Percentiles rank a stretch among this genome's conserved stretches.
Conservation (phyloP, 2,888 invertebrate species). For the Pseudanteris insignis region DNA sequence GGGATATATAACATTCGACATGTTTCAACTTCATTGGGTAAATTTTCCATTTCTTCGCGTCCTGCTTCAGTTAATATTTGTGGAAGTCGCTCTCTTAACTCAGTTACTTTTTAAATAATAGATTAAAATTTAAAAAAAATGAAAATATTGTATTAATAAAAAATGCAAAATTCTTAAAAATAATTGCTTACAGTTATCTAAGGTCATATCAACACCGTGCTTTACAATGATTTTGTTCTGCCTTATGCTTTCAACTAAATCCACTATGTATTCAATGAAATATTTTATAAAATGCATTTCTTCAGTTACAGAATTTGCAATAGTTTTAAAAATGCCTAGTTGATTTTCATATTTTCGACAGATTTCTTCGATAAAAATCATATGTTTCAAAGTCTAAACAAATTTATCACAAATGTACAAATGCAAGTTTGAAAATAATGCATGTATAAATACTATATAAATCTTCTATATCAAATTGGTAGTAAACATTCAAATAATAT, state of each 20-base stretch:
- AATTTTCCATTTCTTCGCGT: conserved; percentile 72
- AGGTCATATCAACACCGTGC: conserved; percentile 76
- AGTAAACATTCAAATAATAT: too few relatives aligned
- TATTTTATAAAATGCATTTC: conserved; percentile 72
- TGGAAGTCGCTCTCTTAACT: conserved; percentile 75
- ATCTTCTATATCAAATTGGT: too few relatives aligned
- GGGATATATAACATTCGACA: conserved; percentile 78
- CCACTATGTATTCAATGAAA: conserved; percentile 78
- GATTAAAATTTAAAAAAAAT: conserved; percentile 11
- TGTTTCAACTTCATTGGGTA: conserved; percentile 74
- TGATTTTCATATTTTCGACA: conserved; percentile 46
- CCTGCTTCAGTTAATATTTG: conserved; percentile 79
- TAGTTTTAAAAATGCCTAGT: conserved; percentile 51
- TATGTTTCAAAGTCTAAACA: conserved; percentile 54
- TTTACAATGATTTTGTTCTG: conserved; percentile 79
- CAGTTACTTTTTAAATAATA: conserved; percentile 76
- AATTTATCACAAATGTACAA: too few relatives aligned
- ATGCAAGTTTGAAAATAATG: too few relatives aligned
- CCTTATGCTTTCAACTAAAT: conserved; percentile 73
- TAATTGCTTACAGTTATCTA: conserved; percentile 75
- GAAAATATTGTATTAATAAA: not conserved
- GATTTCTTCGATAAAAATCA: conserved; percentile 55
- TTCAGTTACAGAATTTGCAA: conserved; percentile 64
- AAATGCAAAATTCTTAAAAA: not conserved
- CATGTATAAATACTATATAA: too few relatives aligned